Evolutionary conservation across 2,113 vertebrate species (phyloP), one percentile per base, ranked within the genome.

Genomic region (Rana temporaria): DNA sequence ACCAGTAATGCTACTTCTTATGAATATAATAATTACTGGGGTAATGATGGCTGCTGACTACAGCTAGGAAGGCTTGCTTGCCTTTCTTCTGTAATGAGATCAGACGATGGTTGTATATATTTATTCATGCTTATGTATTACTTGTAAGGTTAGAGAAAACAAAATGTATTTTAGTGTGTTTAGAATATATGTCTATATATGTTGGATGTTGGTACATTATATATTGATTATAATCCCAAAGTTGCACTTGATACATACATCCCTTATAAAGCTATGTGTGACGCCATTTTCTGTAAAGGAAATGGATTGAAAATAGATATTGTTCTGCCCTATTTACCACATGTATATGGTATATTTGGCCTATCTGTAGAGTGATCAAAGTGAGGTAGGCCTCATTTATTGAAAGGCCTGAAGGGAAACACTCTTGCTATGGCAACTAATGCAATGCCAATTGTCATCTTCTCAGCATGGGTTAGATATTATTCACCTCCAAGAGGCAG

Each of bases 161-260:
- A 12, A 48, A 66, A 66, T 82, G 53, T 82, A 66, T 66, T 38
- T 82, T 32, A 52, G 18, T 11, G 6, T 20, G 30, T 66, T 56
- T 74, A n/a, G 62, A 74, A 34, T 24, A 22, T 38, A 59, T 62
- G n/a, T 71, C 38, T 71, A 81, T 72, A 73, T 81, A 82, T 80
- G 32, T 60, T 78, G 75, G 75, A 30, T 56, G 17, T 57, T 80
- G 78, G 78, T 80, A 80, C 78, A 70, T n/a, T 60, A 57, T 73
- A 53, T 81, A 55, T 53, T 81, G 59, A 74, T 19, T 65, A 56
- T 73, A 20, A 63, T 19, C 60, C 20, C 17, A 22, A 57, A 26
- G 22, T 65, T 80, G 56, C n/a, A 68, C 64, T 57, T 53, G 60
- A 22, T 22, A 30, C 63, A 20, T 77, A 30, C 62, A 56, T 78